Evolutionary conservation across 2,113 vertebrate species (phyloP), one percentile per base, ranked within the genome.

Genomic region (Sylvia atricapilla): DNA sequence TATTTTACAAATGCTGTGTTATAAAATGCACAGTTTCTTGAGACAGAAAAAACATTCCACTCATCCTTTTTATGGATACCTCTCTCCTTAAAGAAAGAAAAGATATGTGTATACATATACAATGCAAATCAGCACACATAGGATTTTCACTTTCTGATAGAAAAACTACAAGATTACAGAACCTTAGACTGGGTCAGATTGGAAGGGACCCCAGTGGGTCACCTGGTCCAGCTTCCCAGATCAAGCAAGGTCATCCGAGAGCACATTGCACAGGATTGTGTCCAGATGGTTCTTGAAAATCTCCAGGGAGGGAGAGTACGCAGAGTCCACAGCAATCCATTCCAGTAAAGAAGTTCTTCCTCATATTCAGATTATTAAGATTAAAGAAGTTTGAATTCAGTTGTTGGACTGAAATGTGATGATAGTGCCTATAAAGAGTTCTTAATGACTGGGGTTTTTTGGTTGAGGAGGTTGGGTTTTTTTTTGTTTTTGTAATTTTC

Each of bases 391-490:
- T 64, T 47, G 13, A 67, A 4, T 84, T 81, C 21, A 82, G 24
- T 30, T 66, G 13, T 63, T 84, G 64, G 79, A 88, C 47, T 43
- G 47, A 66, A 60, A 72, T 27, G 25, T 64, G 20, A 23, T 66
- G 44, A 67, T 55, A 5, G 0, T 2, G 0, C 7, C 9, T 41
- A 4, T 31, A 24, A 69, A 37, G 10, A 33, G 4, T 44, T 69
- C 84, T 59, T 63, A 67, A 33, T 14, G 2, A 46, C 41, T 50
- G 6, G 6, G 8, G 0, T 2, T 20, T 27, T 39, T 83, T 60
- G 4, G 5, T 37, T 47, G 6, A 11, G 20, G 23, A 9, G 6
- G 13, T 5, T 31, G 13, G 1, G 7, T 11, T 2, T 35, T 35
- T 13, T 13, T 6, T 41, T 41, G 41, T 41, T 41, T 13, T 14